phyloP scores from a whole-genome alignment of 2,797 vertebrate genomes.

The Pteronotus mesoamericanus region DNA sequence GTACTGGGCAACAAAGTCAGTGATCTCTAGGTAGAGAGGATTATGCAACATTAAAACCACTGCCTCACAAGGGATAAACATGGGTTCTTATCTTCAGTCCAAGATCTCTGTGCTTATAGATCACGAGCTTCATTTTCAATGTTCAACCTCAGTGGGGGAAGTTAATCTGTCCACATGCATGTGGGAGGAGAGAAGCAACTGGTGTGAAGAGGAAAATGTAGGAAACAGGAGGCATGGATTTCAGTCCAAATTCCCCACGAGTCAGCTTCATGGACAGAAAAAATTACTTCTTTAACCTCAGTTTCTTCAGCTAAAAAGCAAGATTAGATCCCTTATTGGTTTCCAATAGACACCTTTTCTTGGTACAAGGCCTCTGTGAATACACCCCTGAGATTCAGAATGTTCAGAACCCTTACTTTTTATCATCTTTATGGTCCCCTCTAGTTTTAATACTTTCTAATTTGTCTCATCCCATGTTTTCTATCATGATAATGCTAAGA shows the following conservation, averaged over 20 bases:
- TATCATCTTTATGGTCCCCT: not conserved
- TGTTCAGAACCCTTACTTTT: not conserved
- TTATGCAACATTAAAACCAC: not conserved
- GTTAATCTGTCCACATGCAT: not conserved
- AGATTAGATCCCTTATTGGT: not conserved
- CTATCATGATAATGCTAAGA: not conserved
- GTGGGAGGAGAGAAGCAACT: not conserved
- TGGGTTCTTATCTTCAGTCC: not conserved
- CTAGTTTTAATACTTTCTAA: not conserved
- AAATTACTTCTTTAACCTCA: not conserved
- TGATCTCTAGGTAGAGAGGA: not conserved
- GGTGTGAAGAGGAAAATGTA: not conserved
- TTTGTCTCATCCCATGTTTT: not conserved
- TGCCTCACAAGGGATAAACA: not conserved
- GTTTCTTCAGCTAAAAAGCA: not conserved
- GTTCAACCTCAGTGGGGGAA: not conserved
- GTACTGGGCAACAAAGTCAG: not conserved
- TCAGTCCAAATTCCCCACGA: not conserved
- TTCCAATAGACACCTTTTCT: not conserved
- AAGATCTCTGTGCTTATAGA: not conserved
- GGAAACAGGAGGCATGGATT: not conserved
- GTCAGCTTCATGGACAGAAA: not conserved
- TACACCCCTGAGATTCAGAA: not conserved
- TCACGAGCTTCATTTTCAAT: not conserved
- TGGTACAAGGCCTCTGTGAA: not conserved